Evolutionary conservation across 2,888 invertebrate species (phyloP).

Genomic region (Rotaria magnacalcarata): DNA sequence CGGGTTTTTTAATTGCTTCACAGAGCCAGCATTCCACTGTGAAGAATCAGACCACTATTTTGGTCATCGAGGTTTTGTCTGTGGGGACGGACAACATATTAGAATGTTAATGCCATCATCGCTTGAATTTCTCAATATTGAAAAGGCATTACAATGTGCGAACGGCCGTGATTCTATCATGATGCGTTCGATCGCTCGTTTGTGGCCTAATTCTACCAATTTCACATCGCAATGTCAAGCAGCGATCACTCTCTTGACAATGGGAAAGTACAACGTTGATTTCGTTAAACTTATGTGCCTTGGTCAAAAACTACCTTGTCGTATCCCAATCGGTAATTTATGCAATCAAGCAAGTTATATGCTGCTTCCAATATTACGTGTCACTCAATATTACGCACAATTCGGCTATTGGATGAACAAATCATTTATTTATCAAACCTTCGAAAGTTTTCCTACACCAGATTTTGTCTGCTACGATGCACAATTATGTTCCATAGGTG

Average conservation of each 20-base stretch:
- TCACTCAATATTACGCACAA: not conserved
- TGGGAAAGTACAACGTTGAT: not conserved
- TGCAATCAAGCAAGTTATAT: not conserved
- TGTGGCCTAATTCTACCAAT: not conserved
- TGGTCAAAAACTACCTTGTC: not conserved
- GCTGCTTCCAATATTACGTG: not conserved
- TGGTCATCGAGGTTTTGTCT: not conserved
- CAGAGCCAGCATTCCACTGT: not conserved
- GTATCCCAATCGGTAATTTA: not conserved
- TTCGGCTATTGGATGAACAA: not conserved
- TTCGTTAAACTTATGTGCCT: not conserved
- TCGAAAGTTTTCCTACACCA: not conserved
- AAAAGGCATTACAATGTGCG: not conserved
- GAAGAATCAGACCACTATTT: not conserved
- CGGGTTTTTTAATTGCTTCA: not conserved
- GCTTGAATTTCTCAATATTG: not conserved
- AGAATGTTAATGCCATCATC: not conserved
- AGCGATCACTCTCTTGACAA: not conserved
- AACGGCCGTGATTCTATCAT: not conserved
- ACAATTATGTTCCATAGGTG: not conserved
- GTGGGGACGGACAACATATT: conserved; percentile 8
- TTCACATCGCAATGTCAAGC: not conserved
- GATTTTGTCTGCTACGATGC: not conserved
- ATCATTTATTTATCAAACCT: not conserved
- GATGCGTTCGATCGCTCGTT: not conserved